Evolutionary conservation across 2,797 vertebrate genomes (phyloP).

Genomic region (Chaunax sp.): DNA sequence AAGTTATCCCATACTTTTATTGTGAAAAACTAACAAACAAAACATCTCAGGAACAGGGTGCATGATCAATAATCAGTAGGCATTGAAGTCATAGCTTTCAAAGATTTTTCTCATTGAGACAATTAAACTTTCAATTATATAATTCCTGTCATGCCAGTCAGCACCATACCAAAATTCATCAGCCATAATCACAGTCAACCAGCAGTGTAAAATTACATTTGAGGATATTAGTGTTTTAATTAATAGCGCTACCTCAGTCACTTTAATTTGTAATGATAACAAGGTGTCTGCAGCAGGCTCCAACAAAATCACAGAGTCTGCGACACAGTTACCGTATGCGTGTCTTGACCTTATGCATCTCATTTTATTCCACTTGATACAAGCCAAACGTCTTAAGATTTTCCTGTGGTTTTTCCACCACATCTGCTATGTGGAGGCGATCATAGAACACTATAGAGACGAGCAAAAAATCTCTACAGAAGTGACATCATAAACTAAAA

Average conservation of each 20-base stretch:
- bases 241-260: constrained; percentile 1
- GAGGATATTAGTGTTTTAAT: constrained; percentile 6
- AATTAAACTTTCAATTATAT: not conserved
- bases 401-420: not conserved
- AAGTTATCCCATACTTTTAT: not conserved
- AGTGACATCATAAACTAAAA: constrained; percentile 21
- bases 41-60: not conserved
- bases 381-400: not conserved
- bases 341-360: not conserved
- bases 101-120: not conserved
- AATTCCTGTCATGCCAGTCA: not conserved
- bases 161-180: not conserved
- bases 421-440: not conserved
- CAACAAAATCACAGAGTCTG: not conserved
- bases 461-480: constrained; percentile 10
- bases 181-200: not conserved
- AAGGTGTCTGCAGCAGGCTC: not conserved
- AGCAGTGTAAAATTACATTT: constrained; percentile 6
- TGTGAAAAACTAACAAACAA: not conserved
- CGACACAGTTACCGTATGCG: too few species aligned
- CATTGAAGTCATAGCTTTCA: not conserved
- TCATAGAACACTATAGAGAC: constrained; percentile 1
- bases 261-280: not conserved
- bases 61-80: not conserved
- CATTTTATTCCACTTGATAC: not conserved